A percentile compares a stretch with the other conserved stretches of the same genome.
These are phyloP conservation scores for Thaleichthys pacificus DNA, from an alignment of 2,797 vertebrate species.

Conservation along the genomic window DNA sequence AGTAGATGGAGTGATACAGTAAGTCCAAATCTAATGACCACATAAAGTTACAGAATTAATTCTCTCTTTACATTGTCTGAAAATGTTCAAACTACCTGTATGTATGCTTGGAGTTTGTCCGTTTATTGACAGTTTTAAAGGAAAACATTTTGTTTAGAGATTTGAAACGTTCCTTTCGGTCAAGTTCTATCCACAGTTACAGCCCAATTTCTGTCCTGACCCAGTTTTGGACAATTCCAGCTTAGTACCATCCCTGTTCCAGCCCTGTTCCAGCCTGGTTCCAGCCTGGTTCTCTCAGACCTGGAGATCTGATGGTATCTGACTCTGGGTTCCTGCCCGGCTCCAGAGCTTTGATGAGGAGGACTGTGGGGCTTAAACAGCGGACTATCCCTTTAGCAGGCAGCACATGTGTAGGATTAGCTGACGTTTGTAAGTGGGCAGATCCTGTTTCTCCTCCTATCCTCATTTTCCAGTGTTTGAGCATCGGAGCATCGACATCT, in stretches of 20 bases:
- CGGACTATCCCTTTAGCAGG: slow-evolving; percentile 32
- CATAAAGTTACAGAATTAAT: too few species aligned
- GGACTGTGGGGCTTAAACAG: slow-evolving; percentile 33
- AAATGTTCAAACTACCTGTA: too few species aligned
- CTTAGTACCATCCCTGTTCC: not conserved
- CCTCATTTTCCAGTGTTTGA: slow-evolving; percentile 58
- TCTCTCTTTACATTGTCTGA: too few species aligned
- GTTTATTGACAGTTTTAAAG: too few species aligned
- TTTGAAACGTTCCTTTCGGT: too few species aligned
- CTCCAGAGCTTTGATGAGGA: slow-evolving; percentile 25
- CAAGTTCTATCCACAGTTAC: too few species aligned
- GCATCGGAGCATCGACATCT: slow-evolving; percentile 38
- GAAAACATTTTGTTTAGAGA: too few species aligned
- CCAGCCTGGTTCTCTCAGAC: slow-evolving; percentile 15
- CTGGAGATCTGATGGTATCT: slow-evolving; percentile 31
- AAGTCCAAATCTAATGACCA: not conserved
- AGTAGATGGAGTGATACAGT: too few species aligned
- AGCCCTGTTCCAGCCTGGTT: slow-evolving; percentile 15
- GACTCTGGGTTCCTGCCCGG: slow-evolving; percentile 28
- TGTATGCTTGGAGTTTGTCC: too few species aligned
- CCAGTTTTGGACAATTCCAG: too few species aligned
- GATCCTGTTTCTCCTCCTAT: slow-evolving; percentile 50
- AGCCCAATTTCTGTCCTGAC: too few species aligned
- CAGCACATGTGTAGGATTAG: slow-evolving; percentile 62
- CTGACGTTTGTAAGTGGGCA: slow-evolving; percentile 41